phyloP scores from a whole-genome alignment of 2,113 vertebrate species.

The Pithys albifrons region DNA sequence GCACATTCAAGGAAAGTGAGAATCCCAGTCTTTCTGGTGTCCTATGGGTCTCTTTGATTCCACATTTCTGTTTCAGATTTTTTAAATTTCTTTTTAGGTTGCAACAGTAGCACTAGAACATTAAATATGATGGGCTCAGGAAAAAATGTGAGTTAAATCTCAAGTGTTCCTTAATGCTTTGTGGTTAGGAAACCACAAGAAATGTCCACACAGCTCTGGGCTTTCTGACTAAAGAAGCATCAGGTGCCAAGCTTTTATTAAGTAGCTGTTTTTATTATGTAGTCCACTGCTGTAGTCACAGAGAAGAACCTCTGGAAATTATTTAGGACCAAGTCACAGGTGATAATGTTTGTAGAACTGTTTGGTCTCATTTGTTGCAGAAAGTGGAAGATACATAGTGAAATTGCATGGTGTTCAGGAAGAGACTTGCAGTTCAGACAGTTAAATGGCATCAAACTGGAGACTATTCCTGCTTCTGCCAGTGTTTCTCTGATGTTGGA shows the following conservation, averaged over 20 bases:
- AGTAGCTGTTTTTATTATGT: not conserved
- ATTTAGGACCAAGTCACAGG: not conserved
- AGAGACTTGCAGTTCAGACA: not conserved
- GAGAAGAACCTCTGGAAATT: not conserved
- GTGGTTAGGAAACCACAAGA: not conserved
- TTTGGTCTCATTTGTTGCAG: not conserved
- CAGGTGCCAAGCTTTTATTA: not conserved
- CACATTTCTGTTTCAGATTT: not conserved
- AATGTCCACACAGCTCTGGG: not conserved
- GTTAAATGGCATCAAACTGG: not conserved
- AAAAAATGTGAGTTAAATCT: not conserved
- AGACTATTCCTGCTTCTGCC: not conserved
- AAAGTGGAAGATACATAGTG: not conserved
- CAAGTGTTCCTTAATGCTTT: not conserved
- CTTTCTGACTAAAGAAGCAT: not conserved
- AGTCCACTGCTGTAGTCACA: not conserved
- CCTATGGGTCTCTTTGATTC: not conserved
- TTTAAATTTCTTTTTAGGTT: not conserved
- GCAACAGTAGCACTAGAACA: not conserved
- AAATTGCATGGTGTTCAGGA: not conserved
- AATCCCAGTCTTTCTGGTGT: not conserved
- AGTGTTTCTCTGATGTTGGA: not conserved
- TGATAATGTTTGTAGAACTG: not conserved
- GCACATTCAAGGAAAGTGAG: not conserved
- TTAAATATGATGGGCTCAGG: not conserved